These are phyloP conservation scores for Lepidurus packardi DNA, from an alignment of 1,140 invertebrate species.

Conservation along the genomic window DNA sequence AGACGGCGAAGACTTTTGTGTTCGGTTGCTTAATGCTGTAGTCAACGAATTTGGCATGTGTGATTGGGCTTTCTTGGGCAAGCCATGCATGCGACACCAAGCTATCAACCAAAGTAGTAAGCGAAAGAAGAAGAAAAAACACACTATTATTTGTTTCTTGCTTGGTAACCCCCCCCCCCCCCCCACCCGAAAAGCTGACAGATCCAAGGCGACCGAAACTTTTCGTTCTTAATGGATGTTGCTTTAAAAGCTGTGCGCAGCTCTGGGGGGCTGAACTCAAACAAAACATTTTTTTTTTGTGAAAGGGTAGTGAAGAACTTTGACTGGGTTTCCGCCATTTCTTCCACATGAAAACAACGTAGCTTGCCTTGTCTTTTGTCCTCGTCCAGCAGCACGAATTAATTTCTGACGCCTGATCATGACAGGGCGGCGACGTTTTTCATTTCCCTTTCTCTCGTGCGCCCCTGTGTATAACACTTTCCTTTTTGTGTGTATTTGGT, in stretches of 20 bases:
- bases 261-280: not conserved
- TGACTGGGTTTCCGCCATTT: not conserved
- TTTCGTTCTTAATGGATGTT: conserved; percentile 8
- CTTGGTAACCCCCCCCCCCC: no score
- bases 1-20: no score
- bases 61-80: no score
- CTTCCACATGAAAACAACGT: conserved; percentile 4
- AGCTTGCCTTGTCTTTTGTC: conserved; percentile 6
- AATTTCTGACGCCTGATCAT: conserved; percentile 18
- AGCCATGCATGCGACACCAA: no score
- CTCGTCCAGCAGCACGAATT: not conserved
- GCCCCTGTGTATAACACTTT: not conserved
- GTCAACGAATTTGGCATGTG: no score
- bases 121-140: no score
- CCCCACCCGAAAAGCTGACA: not conserved
- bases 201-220: conserved; percentile 8
- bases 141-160: no score
- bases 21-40: no score
- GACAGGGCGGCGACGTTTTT: conserved; percentile 16
- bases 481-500: not conserved
- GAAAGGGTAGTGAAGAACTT: not conserved
- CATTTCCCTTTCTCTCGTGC: not conserved
- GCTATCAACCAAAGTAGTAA: no score
- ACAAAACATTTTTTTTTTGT: no score
- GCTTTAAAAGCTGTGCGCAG: not conserved